These are phyloP conservation scores for Bibio marci DNA, from an alignment of 2,888 invertebrate genomes.

Conservation along the genomic window DNA sequence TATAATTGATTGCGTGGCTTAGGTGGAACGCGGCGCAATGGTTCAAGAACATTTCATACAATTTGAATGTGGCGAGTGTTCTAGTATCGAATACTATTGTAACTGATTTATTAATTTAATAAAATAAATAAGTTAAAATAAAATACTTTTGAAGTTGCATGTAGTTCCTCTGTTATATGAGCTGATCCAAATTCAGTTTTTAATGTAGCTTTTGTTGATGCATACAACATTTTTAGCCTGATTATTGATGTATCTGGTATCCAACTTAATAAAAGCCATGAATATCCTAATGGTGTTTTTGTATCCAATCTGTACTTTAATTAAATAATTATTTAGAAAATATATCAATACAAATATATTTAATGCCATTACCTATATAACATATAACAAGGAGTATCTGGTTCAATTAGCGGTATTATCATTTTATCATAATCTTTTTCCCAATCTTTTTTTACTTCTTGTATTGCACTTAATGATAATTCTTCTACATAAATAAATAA, in stretches of 20 bases:
- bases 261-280: conserved; percentile 90
- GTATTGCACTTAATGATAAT: conserved; percentile 20
- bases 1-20: too few species aligned
- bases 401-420: conserved; percentile 50
- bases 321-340: conserved; percentile 16
- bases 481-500: conserved; percentile 1
- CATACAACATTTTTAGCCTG: conserved; percentile 93
- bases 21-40: too few species aligned
- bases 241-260: conserved; percentile 84
- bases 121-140: too few species aligned
- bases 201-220: conserved; percentile 91
- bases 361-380: conserved; percentile 42
- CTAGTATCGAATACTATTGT: too few species aligned
- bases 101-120: too few species aligned
- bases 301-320: conserved; percentile 59
- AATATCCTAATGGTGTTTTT: conserved; percentile 62
- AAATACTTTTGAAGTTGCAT: conserved; percentile 49
- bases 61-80: too few species aligned
- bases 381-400: conserved; percentile 79
- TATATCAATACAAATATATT: background rate
- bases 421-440: conserved; percentile 71
- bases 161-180: conserved; percentile 86
- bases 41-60: too few species aligned
- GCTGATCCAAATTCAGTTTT: conserved; percentile 92
- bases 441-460: conserved; percentile 57